Evolutionary conservation across 2,888 invertebrate genomes (phyloP).

Genomic region (Ormyrus pomaceus): DNA sequence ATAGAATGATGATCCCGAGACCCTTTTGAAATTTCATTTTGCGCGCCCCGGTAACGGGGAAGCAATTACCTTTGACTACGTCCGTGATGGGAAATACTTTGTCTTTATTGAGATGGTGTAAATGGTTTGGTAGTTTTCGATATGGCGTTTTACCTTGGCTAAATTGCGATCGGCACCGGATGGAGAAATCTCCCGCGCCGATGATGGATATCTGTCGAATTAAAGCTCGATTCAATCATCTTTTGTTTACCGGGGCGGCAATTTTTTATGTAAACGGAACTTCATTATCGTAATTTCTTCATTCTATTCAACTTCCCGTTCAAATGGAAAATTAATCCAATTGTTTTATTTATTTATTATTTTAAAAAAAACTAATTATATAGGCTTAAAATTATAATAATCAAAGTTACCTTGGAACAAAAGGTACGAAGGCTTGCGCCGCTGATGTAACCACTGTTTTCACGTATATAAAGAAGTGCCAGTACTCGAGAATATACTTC

Average conservation of each 20-base stretch:
- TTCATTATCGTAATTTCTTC: too few relatives aligned
- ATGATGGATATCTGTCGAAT: slow-evolving; percentile 27
- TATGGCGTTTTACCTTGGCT: slow-evolving; percentile 9
- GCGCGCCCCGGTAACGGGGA: slow-evolving; percentile 50
- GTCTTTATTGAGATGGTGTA: slow-evolving; percentile 48
- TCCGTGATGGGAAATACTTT: slow-evolving; percentile 29
- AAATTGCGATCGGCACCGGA: neutral
- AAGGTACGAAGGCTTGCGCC: too few relatives aligned
- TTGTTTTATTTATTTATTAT: too few relatives aligned
- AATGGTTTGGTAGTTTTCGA: slow-evolving; percentile 54
- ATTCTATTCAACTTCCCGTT: too few relatives aligned
- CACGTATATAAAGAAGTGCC: too few relatives aligned
- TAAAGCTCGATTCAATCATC: neutral
- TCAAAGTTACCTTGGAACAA: too few relatives aligned
- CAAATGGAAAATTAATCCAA: too few relatives aligned
- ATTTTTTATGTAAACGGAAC: neutral
- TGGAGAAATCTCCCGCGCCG: neutral
- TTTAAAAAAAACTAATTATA: too few relatives aligned
- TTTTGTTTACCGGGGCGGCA: neutral
- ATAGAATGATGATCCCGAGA: slow-evolving; percentile 47
- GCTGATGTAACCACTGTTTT: too few relatives aligned
- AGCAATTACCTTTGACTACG: slow-evolving; percentile 48
- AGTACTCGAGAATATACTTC: too few relatives aligned
- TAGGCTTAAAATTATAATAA: too few relatives aligned
- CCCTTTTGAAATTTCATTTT: slow-evolving; percentile 56